Percentiles rank a stretch among this genome's conserved stretches.
Conservation (phyloP, 2,888 invertebrate genomes). For the Selenia dentaria region DNA sequence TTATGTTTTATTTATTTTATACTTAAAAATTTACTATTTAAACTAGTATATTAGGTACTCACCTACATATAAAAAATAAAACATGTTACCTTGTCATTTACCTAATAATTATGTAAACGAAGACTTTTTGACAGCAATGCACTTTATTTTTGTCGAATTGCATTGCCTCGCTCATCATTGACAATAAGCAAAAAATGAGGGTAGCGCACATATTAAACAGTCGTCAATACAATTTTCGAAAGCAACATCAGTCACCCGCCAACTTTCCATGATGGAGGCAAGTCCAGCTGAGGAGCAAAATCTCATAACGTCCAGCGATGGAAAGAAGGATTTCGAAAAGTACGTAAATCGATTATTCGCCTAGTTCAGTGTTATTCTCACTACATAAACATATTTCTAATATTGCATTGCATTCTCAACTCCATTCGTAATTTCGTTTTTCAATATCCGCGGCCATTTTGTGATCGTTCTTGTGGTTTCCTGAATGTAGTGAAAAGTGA, state of each 20-base stretch:
- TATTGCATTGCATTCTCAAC: not conserved
- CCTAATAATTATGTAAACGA: no score
- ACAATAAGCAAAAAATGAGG: conserved; percentile 8
- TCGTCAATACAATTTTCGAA: not conserved
- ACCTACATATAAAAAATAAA: no score
- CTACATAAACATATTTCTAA: not conserved
- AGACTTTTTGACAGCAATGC: not conserved
- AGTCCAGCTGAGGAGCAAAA: conserved; percentile 23
- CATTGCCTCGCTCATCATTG: not conserved
- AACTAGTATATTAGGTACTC: no score
- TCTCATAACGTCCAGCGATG: conserved; percentile 19
- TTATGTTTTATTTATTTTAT: no score
- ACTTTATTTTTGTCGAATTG: not conserved
- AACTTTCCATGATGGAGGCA: conserved; percentile 33
- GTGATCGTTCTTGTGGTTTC: conserved; percentile 8
- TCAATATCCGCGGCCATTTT: conserved; percentile 5
- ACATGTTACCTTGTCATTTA: no score
- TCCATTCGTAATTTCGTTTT: not conserved
- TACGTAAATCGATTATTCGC: conserved; percentile 9
- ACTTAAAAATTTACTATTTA: no score
- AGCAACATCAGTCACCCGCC: conserved; percentile 17
- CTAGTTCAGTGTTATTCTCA: no score
- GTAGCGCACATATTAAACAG: conserved; percentile 3
- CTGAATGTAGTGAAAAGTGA: not conserved
- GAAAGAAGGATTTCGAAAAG: conserved; percentile 27